Base-by-base conservation (phyloP, 2,888 invertebrate species). In the Norana najaformis region DNA sequence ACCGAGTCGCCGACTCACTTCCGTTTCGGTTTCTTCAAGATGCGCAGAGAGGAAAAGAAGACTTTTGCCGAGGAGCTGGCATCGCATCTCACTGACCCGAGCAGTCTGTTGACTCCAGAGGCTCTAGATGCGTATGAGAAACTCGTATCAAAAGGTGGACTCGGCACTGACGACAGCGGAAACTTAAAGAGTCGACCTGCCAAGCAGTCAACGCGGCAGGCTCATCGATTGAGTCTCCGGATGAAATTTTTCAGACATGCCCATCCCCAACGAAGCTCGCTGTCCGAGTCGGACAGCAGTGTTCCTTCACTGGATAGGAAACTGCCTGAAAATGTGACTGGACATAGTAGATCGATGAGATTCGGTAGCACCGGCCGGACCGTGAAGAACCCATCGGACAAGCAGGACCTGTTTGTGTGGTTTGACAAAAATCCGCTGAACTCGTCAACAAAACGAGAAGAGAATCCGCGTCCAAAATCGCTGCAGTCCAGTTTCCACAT, bases 121-220 rank as follows among this genome's bases (percentile, higher is more conserved):
- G 97, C 98, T 88, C 98, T 97, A 94, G 96, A 97, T 93, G 99
- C 98, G 0, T 99, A 99, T 95, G 97, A 97, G 93, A 97, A 97
- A 93, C 96, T 99, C 89, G 98, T 99, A 90, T 98, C 98, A 94
- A 96, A 97, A 92, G 91, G 94, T 91, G 94, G 30, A 93, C 93
- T 35, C 34, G 35, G 53, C 18, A 18, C 47, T 36, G n/a, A 41
- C 85, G 47, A 85, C 47, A 16, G 30, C 88, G 37, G n/a, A 18
- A 35, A 6, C 41, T 36, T 34, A 16, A 82, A 23, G 13, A 82
- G 35, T 13, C 82, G 30, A 30, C n/a, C 16, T 23, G 37, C 30
- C 23, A 85, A 85, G 85, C 85, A 85, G 36, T 13, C 85, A 11
- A 36, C 85, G 1, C 30, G 69, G 8, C 69, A 8, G 6, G 85